Base-by-base conservation (phyloP, 1,140 invertebrate species). In the Monomorium pharaonis region DNA sequence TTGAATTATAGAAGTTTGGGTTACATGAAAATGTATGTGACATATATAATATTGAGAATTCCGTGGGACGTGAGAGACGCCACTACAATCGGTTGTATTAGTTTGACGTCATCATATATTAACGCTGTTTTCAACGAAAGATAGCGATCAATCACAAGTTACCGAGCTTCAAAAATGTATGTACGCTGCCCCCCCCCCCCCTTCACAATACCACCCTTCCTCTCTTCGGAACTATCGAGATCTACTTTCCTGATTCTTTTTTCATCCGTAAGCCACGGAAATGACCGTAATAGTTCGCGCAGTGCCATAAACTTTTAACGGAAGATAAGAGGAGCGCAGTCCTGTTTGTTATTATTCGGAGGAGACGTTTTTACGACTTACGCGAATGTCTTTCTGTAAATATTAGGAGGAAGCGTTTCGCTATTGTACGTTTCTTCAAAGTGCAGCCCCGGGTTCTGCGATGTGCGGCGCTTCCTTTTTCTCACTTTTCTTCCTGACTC, bases 341-440 rank as follows among this genome's bases (percentile, higher is more conserved):
- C 77, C 63, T 85, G 76, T 85, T 81, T 81, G 77, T 69, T 85
- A 85, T 80, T 67, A 54, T 85, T 69, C 76, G 84, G 54, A 69
- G 30, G 42, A 58, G 42, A 60, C 47, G 65, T 81, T 81, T 81
- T 81, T 81, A 69, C 75, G 63, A 85, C 49, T 81, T 69, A 56
- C 62, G 54, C 78, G 78, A 83, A 83, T 83, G 78, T 83, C 75
- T 89, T 87, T 74, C 84, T 87, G 88, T 88, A 90, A 90, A 90
- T 88, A 90, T 90, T 88, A 86, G 77, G 63, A 87, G 69, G 84
- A 80, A 90, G 87, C 86, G 70, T 44, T 86, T 90, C 83, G 89
- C 81, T 89, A 90, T 90, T 90, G 86, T 88, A 86, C 86, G 86
- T 86, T 86, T 87, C 89, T 88, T 90, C 89, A 90, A 90, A 90